phyloP scores from a whole-genome alignment of 92 coral and sea anemone species.

The Phenganax subtilis region DNA sequence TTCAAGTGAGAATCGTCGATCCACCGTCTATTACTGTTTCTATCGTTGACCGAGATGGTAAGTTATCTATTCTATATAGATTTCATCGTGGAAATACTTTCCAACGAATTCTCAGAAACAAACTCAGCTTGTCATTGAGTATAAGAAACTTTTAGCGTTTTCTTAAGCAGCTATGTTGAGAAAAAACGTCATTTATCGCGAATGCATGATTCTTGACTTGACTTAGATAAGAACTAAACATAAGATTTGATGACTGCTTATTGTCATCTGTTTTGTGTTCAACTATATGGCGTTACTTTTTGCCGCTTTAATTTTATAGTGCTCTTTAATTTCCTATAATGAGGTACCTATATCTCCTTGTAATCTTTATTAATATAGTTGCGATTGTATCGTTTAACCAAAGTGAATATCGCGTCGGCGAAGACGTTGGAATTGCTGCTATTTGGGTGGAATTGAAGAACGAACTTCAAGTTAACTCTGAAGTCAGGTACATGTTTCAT shows the following conservation, averaged over 20 bases:
- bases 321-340: not conserved
- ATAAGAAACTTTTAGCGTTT: no score
- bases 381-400: conserved; percentile 30
- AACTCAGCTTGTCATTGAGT: no score
- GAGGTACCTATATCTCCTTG: not conserved
- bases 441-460: conserved; percentile 33
- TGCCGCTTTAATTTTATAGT: no score
- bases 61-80: not conserved
- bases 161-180: no score
- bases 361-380: not conserved
- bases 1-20: conserved; percentile 21
- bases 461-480: conserved; percentile 7
- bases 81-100: no score
- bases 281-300: no score
- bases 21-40: conserved; percentile 31
- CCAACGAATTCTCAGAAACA: no score
- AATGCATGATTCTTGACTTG: no score
- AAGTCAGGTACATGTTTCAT: conserved; percentile 9
- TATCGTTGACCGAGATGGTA: conserved; percentile 36
- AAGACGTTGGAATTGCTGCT: conserved; percentile 17
- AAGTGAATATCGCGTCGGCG: conserved; percentile 6
- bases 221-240: no score
- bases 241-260: no score
- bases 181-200: no score
- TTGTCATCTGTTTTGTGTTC: no score